Evolutionary conservation across 2,797 vertebrate species (phyloP).

Genomic region (Aulostomus chinensis): DNA sequence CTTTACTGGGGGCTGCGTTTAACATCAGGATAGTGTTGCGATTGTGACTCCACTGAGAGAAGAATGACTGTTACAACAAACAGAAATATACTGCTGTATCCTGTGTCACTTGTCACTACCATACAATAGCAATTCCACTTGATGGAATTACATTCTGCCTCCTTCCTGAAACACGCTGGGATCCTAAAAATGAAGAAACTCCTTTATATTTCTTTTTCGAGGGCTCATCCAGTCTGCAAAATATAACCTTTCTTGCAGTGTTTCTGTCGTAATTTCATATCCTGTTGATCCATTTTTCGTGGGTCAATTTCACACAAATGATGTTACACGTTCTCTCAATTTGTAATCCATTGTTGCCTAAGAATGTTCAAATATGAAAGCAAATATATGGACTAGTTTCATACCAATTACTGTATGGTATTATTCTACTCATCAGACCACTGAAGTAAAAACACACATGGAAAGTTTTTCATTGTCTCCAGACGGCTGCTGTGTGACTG

Average conservation of each 20-base stretch:
- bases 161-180: background rate
- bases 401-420: background rate
- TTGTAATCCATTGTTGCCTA: constrained; percentile 15
- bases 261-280: constrained; percentile 46
- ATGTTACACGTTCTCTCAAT: constrained; percentile 25
- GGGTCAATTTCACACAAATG: constrained; percentile 40
- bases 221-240: constrained; percentile 12
- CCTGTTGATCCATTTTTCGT: constrained; percentile 49
- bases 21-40: too few species aligned
- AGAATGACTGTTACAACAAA: too few species aligned
- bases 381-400: constrained; percentile 19
- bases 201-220: constrained; percentile 22
- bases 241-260: constrained; percentile 14
- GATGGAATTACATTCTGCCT: too few species aligned
- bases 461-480: background rate
- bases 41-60: too few species aligned
- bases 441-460: background rate
- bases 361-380: constrained; percentile 15
- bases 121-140: background rate
- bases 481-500: constrained; percentile 14
- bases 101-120: background rate
- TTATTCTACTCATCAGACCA: constrained; percentile 11
- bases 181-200: constrained; percentile 12
- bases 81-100: background rate
- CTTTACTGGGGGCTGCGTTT: too few species aligned